Base-by-base conservation (phyloP, 2,888 invertebrate species). In the Agrochola macilenta region DNA sequence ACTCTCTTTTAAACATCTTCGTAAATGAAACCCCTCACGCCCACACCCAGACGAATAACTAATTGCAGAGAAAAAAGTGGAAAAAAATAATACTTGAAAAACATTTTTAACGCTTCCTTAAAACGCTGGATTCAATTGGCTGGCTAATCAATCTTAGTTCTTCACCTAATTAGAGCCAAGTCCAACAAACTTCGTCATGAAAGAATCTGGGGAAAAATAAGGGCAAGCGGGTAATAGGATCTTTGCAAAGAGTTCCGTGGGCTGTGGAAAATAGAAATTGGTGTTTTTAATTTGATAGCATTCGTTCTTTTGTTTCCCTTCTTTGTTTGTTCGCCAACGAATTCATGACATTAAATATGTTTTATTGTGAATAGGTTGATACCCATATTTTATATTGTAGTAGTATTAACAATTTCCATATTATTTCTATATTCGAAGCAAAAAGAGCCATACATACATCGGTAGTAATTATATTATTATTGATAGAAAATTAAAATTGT, bases 61-160 rank as follows among this genome's bases (percentile, higher is more conserved):
- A 69, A 82, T 81, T 76, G 46, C 63, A 26, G 49, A 26, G 49
- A 66, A 74, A 65, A 65, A 79, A 61, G 35, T 26, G 12, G 17
- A 54, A 61, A 68, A 83, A 78, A 75, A 52, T 30, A 66, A 76
- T 30, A 54, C 71, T 69, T 63, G 79, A 75, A 77, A 49, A 76
- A 72, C 79, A 75, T 71, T 81, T 87, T 79, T 71, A 86, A 81
- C 79, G 77, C 65, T 81, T 83, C 81, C 83, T 84, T 81, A 82
- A 87, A 88, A 86, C 86, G 88, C 81, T 87, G 80, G 82, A 88
- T 88, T 87, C 89, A 91, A 90, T 91, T 90, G 87, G 84, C 80
- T 30, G 60, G 79, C 88, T 90, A 90, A 92, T 92, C 92, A 92
- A 92, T 92, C 91, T 92, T 87, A 86, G 88, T 87, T 88, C 82